phyloP scores from a whole-genome alignment of 2,797 vertebrate species.

The Brotula barbata region DNA sequence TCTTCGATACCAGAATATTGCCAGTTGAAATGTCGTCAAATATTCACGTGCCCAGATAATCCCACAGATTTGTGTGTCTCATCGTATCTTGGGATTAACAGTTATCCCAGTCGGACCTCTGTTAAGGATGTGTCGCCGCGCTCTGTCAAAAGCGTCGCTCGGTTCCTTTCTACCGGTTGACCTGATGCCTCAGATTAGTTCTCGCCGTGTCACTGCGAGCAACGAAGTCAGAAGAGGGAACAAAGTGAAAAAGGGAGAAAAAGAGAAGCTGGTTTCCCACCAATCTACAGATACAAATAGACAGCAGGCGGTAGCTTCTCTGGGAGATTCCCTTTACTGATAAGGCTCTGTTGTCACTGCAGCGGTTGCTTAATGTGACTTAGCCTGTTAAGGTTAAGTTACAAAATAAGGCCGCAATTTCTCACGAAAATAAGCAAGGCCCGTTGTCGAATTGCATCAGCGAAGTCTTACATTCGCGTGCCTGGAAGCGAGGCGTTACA shows the following conservation, averaged over 20 bases:
- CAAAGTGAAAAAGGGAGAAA: conserved; percentile 32
- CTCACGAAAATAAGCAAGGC: conserved; percentile 18
- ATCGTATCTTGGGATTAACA: not conserved
- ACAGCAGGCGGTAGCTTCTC: conserved; percentile 17
- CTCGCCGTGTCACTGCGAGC: conserved; percentile 49
- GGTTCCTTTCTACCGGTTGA: conserved; percentile 15
- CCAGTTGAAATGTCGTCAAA: not conserved
- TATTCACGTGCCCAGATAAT: conserved; percentile 5
- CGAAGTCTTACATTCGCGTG: not conserved
- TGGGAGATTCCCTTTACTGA: conserved; percentile 42
- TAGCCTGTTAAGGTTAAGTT: conserved; percentile 43
- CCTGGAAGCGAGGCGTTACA: not conserved
- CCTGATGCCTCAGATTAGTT: conserved; percentile 27
- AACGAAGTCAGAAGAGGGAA: conserved; percentile 57
- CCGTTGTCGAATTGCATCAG: not conserved
- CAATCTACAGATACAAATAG: conserved; percentile 37
- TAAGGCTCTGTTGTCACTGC: conserved; percentile 46
- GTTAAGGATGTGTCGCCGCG: not conserved
- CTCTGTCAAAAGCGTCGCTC: conserved; percentile 20
- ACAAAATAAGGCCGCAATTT: conserved; percentile 42
- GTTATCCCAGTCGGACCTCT: not conserved
- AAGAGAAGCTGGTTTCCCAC: conserved; percentile 45
- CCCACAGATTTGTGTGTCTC: not conserved
- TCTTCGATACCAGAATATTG: too few species aligned
- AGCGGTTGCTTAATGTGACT: conserved; percentile 45